Base-by-base conservation (phyloP, 2,888 invertebrate species). In the Melikaiella ostensackeni region DNA sequence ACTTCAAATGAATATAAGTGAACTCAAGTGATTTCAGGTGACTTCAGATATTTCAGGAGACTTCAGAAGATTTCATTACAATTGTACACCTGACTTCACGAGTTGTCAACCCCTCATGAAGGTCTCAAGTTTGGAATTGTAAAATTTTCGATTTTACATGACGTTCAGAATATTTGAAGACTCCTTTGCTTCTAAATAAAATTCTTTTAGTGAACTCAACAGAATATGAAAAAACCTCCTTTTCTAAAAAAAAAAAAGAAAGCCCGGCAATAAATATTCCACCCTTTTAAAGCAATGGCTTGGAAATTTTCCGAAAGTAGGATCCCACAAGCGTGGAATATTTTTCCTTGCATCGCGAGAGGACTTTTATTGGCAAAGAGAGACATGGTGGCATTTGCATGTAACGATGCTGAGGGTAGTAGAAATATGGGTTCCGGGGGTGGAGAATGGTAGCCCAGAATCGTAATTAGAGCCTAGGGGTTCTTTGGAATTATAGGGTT, bases 401-500 rank as follows among this genome's bases (percentile, higher is more conserved):
- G 88, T 88, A 89, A 89, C 86, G 88, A 88, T 80, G 83, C 64
- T 77, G 77, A 79, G 87, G 85, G 85, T 80, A 82, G 81, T 76
- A 83, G 81, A 83, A 83, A 86, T 84, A 84, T 82, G 80, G 83
- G 83, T 82, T 82, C 80, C 79, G 59, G 75, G 76, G 77, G 80
- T 74, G 79, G 81, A 77, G 79, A 83, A 84, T 80, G 30, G 79
- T 80, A 80, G 83, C 81, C 82, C 82, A 79, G 86, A 82, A 77
- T 82, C 80, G 90, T 91, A 91, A 91, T 91, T 91, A 91, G 90
- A 90, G 89, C 86, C 88, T 89, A 86, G 88, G 88, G 87, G 90
- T 84, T 87, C 85, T 81, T 80, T 80, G 84, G 85, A 85, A 82
- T 84, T 80, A 81, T 80, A 79, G 79, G 85, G 84, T 82, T 85